phyloP scores from a whole-genome alignment of 1,140 invertebrate species.

The Dendrolimus kikuchii region DNA sequence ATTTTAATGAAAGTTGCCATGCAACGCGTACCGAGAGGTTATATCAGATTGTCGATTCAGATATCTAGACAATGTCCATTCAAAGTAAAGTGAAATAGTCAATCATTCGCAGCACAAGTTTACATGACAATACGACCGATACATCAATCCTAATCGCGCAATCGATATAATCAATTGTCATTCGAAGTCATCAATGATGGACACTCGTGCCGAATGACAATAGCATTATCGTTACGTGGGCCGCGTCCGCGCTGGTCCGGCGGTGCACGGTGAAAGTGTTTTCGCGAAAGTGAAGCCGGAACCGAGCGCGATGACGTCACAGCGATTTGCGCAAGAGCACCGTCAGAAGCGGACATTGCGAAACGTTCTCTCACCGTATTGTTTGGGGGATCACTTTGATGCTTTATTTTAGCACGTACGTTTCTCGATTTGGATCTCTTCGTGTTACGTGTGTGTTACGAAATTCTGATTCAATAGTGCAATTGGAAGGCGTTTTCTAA shows the following conservation, averaged over 20 bases:
- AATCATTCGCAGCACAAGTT: too few relatives aligned
- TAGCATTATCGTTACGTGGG: constrained; percentile 1
- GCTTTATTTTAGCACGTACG: constrained; percentile 8
- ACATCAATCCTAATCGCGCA: too few relatives aligned
- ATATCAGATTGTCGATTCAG: too few relatives aligned
- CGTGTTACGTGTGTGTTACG: constrained; percentile 14
- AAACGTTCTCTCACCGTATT: constrained; percentile 41
- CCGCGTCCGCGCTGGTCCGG: constrained; percentile 25
- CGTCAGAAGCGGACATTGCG: constrained; percentile 36
- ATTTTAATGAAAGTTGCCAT: too few relatives aligned
- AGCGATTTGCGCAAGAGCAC: constrained; percentile 55
- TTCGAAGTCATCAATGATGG: too few relatives aligned
- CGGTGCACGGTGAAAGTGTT: constrained; percentile 54
- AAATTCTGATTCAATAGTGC: not conserved
- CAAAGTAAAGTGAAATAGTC: too few relatives aligned
- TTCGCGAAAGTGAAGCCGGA: constrained; percentile 67
- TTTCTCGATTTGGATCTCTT: constrained; percentile 2
- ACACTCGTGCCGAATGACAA: constrained; percentile 28
- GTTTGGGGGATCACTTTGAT: constrained; percentile 20
- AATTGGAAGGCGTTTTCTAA: too few relatives aligned
- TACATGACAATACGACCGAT: too few relatives aligned
- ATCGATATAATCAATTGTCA: too few relatives aligned
- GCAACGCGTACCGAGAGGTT: too few relatives aligned
- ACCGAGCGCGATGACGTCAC: constrained; percentile 57
- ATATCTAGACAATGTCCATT: too few relatives aligned